A percentile compares a stretch with the other conserved stretches of the same genome.
phyloP scores from a whole-genome alignment of 1,140 invertebrate genomes.

The Reticulitermes speratus region DNA sequence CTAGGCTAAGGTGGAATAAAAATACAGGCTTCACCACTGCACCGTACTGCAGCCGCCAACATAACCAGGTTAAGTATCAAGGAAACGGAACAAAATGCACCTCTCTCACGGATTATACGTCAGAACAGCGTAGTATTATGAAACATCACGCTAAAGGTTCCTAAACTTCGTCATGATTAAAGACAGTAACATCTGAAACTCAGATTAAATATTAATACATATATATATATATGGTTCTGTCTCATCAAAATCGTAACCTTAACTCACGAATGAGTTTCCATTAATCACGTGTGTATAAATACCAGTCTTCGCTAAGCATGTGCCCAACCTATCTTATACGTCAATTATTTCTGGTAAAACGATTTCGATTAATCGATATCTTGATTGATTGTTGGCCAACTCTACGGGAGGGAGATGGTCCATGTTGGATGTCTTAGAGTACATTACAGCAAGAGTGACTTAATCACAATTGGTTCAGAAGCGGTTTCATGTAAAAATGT shows the following conservation, averaged over 20 bases:
- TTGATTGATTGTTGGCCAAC: constrained; percentile 9
- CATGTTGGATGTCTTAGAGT: neutral
- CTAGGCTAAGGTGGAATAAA: neutral
- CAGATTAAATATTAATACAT: neutral
- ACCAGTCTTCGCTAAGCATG: neutral
- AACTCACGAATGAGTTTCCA: neutral
- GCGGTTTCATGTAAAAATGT: too few relatives aligned
- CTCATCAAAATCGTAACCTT: too few relatives aligned
- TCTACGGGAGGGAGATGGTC: neutral
- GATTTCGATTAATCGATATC: constrained; percentile 16
- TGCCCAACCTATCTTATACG: neutral
- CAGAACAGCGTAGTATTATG: too few relatives aligned
- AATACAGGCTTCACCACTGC: neutral
- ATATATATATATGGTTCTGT: too few relatives aligned
- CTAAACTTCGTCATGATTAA: too few relatives aligned
- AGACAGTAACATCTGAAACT: neutral
- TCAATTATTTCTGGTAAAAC: constrained; percentile 17
- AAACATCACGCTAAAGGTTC: too few relatives aligned
- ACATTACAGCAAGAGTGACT: neutral
- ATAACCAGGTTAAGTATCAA: neutral
- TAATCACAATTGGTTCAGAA: neutral
- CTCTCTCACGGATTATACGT: too few relatives aligned
- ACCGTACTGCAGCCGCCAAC: too few relatives aligned
- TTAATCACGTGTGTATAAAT: constrained; percentile 2
- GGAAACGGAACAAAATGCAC: neutral